Conservation (phyloP, 2,888 invertebrate species). For the Phasia obesa region DNA sequence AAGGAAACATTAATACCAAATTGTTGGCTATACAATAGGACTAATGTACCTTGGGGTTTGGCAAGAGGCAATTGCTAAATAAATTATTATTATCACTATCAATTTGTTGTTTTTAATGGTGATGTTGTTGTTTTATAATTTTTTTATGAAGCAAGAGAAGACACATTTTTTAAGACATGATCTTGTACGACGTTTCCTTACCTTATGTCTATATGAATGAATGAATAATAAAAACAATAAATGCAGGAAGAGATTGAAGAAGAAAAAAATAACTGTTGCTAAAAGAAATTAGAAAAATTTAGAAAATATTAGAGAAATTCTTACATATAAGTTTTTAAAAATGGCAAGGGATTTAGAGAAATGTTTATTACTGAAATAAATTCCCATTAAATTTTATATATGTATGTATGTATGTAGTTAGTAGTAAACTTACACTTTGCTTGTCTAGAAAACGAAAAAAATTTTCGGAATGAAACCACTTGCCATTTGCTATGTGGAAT, state of each 20-base stretch:
- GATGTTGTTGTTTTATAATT: slow-evolving; percentile 13
- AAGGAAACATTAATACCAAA: slow-evolving; percentile 7
- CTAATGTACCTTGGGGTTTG: too few species aligned
- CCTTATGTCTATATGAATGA: slow-evolving; percentile 31
- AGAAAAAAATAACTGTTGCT: slow-evolving; percentile 1
- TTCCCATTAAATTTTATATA: slow-evolving; percentile 36
- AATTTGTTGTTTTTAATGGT: slow-evolving; percentile 26
- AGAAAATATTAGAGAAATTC: slow-evolving; percentile 28
- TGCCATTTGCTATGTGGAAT: too few species aligned
- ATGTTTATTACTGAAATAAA: slow-evolving; percentile 29
- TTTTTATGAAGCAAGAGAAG: not conserved
- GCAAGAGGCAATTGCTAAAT: too few species aligned
- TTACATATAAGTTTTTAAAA: slow-evolving; percentile 34
- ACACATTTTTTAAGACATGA: too few species aligned
- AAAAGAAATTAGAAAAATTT: not conserved
- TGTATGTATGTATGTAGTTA: too few species aligned
- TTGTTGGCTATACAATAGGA: too few species aligned
- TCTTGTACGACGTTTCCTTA: slow-evolving; percentile 12
- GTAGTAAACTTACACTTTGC: too few species aligned
- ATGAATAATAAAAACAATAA: slow-evolving; percentile 28
- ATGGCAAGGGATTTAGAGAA: slow-evolving; percentile 27
- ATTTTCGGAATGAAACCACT: too few species aligned
- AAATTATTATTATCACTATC: too few species aligned
- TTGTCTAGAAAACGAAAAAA: too few species aligned
- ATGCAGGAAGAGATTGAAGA: slow-evolving; percentile 27